Evolutionary conservation across 2,888 invertebrate genomes (phyloP).

Genomic region (Ochropleura plecta): DNA sequence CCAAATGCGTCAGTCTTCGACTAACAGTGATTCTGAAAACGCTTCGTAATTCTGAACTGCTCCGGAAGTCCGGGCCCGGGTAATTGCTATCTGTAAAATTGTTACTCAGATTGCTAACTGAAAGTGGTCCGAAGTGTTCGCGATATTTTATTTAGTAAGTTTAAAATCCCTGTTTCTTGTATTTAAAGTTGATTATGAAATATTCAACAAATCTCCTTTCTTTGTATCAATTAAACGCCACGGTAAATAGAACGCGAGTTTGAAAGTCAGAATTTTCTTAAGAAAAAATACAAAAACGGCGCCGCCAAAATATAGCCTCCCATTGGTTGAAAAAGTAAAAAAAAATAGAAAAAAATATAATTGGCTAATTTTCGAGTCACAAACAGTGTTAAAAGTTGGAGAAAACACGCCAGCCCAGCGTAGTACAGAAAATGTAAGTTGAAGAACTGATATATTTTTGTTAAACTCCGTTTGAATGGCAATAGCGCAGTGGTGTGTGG

Average conservation of each 20-base stretch:
- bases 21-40: not conserved
- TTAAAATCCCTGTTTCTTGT: not conserved
- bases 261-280: constrained; percentile 32
- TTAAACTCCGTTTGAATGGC: no score
- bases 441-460: not conserved
- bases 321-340: not conserved
- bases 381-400: not conserved
- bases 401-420: not conserved
- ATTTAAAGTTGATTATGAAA: not conserved
- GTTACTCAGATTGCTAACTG: not conserved
- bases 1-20: constrained; percentile 32
- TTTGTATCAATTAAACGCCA: not conserved
- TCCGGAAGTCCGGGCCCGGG: not conserved
- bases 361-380: constrained; percentile 5
- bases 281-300: constrained; percentile 3
- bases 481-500: not conserved
- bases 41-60: not conserved
- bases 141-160: constrained; percentile 9
- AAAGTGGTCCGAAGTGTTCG: not conserved
- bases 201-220: not conserved
- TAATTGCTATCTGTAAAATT: not conserved
- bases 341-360: constrained; percentile 20
- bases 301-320: not conserved
- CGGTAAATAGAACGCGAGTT: constrained; percentile 29
- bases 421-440: constrained; percentile 22